These are phyloP conservation scores for Drosophila nasuta DNA, from an alignment of 1,140 invertebrate genomes.

Conservation along the genomic window DNA sequence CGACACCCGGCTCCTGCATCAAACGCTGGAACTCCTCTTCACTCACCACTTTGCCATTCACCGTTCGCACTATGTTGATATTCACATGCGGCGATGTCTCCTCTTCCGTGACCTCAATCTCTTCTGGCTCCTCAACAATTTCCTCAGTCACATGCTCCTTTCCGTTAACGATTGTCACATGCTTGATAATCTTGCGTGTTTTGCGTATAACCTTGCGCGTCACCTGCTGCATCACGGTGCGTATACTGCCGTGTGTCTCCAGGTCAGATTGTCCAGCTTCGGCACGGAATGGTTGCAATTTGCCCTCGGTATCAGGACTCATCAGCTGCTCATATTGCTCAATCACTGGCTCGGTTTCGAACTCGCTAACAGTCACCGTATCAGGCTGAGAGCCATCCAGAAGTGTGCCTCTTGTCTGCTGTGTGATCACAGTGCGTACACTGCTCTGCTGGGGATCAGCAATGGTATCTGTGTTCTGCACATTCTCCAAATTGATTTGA, in stretches of 20 bases:
- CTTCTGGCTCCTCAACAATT: constrained; percentile 92
- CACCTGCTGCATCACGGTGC: constrained; percentile 92
- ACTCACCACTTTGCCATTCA: constrained; percentile 86
- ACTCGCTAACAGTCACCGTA: constrained; percentile 86
- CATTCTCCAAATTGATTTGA: constrained; percentile 76
- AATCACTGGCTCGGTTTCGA: constrained; percentile 86
- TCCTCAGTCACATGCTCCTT: constrained; percentile 93
- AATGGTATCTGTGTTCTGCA: constrained; percentile 62
- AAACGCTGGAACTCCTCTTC: constrained; percentile 84
- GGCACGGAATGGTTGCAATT: constrained; percentile 25
- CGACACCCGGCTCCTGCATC: constrained; percentile 74
- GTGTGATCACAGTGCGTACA: constrained; percentile 67
- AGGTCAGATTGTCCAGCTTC: constrained; percentile 58
- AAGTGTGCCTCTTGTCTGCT: constrained; percentile 67
- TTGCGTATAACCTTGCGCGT: constrained; percentile 91
- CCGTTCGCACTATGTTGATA: constrained; percentile 89
- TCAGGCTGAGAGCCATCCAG: constrained; percentile 86
- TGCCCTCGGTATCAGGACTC: constrained; percentile 65
- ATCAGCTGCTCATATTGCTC: constrained; percentile 68
- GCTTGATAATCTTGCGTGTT: constrained; percentile 90
- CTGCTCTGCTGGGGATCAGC: constrained; percentile 60
- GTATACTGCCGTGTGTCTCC: constrained; percentile 84
- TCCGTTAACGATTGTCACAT: constrained; percentile 91
- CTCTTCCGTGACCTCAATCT: constrained; percentile 91
- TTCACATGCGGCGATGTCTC: constrained; percentile 89